Evolutionary conservation across 2,113 vertebrate genomes (phyloP).

Genomic region (Syrrhaptes paradoxus): DNA sequence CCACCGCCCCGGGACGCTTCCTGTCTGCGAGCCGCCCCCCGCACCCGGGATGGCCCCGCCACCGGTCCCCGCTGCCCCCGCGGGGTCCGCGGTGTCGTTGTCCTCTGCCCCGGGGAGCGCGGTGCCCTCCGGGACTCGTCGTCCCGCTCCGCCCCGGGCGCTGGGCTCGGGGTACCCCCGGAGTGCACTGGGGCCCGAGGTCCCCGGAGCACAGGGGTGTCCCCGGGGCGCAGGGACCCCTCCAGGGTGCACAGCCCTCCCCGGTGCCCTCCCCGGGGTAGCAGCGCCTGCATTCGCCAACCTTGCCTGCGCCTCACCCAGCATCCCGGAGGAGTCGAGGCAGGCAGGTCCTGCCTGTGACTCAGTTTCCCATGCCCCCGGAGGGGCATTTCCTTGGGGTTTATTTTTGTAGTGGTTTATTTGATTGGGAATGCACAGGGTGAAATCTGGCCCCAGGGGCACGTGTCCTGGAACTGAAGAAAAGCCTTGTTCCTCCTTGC

Average conservation of each 20-base stretch:
- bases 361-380: background rate
- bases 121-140: background rate
- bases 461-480: background rate
- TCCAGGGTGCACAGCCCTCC: too few relatives aligned
- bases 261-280: background rate
- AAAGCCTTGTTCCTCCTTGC: rapidly evolving
- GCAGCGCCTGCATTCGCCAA: background rate
- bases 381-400: background rate
- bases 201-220: too few relatives aligned
- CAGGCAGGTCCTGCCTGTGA: background rate
- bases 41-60: background rate
- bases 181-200: background rate
- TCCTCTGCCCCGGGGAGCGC: too few relatives aligned
- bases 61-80: rapidly evolving
- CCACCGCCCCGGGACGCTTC: constrained; percentile 30
- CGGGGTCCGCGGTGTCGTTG: background rate
- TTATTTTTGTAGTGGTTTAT: background rate
- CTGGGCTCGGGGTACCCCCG: background rate
- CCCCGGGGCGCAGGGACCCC: too few relatives aligned
- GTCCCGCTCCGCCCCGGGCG: background rate
- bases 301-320: too few relatives aligned
- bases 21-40: constrained; percentile 23
- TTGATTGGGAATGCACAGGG: background rate
- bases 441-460: rapidly evolving
- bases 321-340: background rate